Evolutionary conservation across 2,113 vertebrate genomes (phyloP).

Genomic region (Variabilichromis moorii): DNA sequence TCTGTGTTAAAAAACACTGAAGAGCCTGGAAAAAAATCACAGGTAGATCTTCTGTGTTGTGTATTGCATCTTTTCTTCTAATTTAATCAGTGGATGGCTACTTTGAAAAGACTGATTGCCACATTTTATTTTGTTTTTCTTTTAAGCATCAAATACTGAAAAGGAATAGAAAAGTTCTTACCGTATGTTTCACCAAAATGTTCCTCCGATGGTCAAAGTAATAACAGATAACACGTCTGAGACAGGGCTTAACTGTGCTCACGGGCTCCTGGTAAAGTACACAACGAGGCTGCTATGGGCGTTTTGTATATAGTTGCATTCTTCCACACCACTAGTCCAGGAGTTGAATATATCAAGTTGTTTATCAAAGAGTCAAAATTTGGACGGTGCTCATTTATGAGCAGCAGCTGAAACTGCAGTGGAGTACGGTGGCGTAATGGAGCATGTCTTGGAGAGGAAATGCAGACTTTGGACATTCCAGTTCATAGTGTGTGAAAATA

Average conservation of each 20-base stretch:
- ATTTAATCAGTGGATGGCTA: neutral
- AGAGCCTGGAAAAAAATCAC: neutral
- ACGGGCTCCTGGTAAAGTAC: neutral
- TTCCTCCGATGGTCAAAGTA: neutral
- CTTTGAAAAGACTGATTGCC: neutral
- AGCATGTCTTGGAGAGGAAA: neutral
- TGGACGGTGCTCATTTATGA: neutral
- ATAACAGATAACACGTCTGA: neutral
- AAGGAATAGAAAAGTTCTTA: conserved; percentile 1
- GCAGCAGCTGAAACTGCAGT: neutral
- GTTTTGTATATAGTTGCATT: conserved; percentile 55
- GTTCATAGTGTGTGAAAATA: neutral
- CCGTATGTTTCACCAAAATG: neutral
- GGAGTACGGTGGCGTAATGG: neutral
- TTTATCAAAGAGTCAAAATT: conserved; percentile 34
- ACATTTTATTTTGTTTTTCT: neutral
- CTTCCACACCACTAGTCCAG: conserved; percentile 18
- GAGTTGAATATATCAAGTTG: conserved; percentile 34
- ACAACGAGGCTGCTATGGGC: neutral
- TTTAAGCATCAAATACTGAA: neutral
- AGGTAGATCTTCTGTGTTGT: neutral
- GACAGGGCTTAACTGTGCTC: neutral
- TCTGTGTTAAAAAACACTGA: neutral
- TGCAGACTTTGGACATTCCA: neutral
- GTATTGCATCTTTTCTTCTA: neutral